phyloP scores from a whole-genome alignment of 1,140 invertebrate species.

The Brachionus angularis region DNA sequence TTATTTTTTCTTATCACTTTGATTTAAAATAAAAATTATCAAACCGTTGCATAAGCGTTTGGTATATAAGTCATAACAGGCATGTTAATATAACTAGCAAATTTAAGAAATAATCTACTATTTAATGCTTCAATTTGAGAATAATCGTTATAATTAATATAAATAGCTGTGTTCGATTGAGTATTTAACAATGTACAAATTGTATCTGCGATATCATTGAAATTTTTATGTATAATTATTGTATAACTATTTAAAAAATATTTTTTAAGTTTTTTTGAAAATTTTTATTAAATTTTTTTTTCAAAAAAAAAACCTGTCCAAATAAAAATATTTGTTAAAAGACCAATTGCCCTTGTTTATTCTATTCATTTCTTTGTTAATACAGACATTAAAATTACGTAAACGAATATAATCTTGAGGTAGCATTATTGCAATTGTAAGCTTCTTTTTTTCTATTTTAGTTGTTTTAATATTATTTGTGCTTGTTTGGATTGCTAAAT shows the following conservation, averaged over 20 bases:
- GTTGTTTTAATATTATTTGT: background rate
- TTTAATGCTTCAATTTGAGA: conserved; percentile 35
- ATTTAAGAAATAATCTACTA: conserved; percentile 35
- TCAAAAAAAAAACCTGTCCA: conserved; percentile 31
- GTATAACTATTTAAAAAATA: conserved; percentile 15
- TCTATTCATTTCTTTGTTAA: conserved; percentile 40
- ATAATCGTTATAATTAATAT: conserved; percentile 41
- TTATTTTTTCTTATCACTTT: background rate
- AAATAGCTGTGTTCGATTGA: conserved; percentile 30
- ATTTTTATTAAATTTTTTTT: too few species aligned
- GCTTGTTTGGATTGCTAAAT: too few species aligned
- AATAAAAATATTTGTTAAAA: conserved; percentile 32
- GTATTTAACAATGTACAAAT: conserved; percentile 30
- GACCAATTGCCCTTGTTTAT: conserved; percentile 27
- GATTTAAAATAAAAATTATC: background rate
- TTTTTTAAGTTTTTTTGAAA: too few species aligned
- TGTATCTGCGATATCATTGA: conserved; percentile 30
- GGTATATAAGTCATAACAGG: conserved; percentile 41
- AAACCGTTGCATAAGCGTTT: conserved; percentile 40
- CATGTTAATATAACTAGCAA: conserved; percentile 17
- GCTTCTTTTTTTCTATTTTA: background rate
- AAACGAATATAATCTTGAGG: conserved; percentile 37
- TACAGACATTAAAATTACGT: conserved; percentile 43
- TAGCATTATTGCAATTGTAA: conserved; percentile 36
- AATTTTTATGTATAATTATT: conserved; percentile 43